phyloP scores from a whole-genome alignment of 2,797 vertebrate genomes.

The Ceryle rudis region DNA sequence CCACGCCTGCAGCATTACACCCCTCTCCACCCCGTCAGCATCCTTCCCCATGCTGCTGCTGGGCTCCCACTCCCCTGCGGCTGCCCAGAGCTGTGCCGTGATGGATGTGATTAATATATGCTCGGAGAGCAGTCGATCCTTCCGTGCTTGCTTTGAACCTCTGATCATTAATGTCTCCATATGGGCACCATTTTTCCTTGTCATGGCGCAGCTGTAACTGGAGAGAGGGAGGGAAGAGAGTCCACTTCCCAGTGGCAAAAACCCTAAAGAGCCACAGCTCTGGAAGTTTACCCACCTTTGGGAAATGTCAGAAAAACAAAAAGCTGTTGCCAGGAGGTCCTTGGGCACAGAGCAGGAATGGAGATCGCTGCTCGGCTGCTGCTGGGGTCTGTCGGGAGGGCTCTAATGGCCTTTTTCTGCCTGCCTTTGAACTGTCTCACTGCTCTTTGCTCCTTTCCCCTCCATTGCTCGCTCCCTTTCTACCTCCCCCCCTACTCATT shows the following conservation, averaged over 20 bases:
- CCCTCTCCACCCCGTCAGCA: not conserved
- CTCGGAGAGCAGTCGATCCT: constrained; percentile 9
- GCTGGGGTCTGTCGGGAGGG: not conserved
- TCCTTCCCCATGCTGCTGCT: not conserved
- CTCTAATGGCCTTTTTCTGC: not conserved
- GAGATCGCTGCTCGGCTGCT: not conserved
- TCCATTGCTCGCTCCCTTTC: fast-evolving
- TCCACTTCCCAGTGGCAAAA: not conserved
- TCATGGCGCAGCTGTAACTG: constrained; percentile 27
- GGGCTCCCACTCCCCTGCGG: not conserved
- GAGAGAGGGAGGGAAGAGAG: not conserved
- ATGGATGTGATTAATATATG: constrained; percentile 59
- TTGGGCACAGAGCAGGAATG: not conserved
- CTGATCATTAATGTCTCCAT: constrained; percentile 52
- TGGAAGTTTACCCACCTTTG: not conserved
- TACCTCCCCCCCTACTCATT: not conserved
- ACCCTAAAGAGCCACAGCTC: not conserved
- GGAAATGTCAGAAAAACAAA: constrained; percentile 38
- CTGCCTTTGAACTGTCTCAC: not conserved
- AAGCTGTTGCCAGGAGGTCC: constrained; percentile 26
- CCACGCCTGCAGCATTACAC: fast-evolving
- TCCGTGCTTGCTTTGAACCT: constrained; percentile 44
- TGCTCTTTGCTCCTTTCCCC: not conserved
- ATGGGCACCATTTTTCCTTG: constrained; percentile 65
- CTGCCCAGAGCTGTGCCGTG: not conserved